phyloP scores from a whole-genome alignment of 2,113 vertebrate species.

The Microcebus ravelobensis region DNA sequence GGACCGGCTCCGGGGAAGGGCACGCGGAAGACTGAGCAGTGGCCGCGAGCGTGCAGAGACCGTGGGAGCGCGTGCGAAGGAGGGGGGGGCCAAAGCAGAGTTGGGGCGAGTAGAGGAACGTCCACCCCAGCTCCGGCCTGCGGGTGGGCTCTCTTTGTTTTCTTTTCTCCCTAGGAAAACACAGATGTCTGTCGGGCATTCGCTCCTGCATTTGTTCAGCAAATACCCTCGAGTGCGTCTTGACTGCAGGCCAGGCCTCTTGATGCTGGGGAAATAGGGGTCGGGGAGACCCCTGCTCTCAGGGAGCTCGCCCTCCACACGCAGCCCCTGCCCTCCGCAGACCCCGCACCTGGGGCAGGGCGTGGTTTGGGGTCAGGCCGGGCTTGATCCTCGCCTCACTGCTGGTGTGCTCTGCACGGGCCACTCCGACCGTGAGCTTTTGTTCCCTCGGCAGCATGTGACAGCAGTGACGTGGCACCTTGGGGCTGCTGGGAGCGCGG shows the following conservation, averaged over 20 bases:
- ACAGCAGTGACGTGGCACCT: rapidly evolving
- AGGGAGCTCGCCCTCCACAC: rapidly evolving
- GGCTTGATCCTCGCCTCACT: background rate
- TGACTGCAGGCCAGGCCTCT: background rate
- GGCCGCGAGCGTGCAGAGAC: background rate
- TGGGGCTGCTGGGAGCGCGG: background rate
- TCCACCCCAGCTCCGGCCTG: no score
- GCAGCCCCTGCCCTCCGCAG: background rate
- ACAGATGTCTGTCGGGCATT: background rate
- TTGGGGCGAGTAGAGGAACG: rapidly evolving
- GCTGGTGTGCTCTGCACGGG: no score
- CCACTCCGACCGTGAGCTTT: background rate
- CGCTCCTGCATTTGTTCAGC: background rate
- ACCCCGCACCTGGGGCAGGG: no score
- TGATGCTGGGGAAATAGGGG: background rate
- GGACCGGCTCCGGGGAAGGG: background rate
- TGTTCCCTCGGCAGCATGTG: background rate
- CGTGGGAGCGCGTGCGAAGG: rapidly evolving
- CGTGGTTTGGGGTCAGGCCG: no score
- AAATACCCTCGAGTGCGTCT: rapidly evolving
- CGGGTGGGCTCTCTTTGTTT: no score
- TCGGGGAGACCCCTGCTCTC: background rate
- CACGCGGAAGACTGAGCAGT: background rate
- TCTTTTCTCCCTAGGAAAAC: background rate
- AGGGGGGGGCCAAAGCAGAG: no score